Percentiles rank a stretch among this genome's conserved stretches.
Evolutionary conservation across 1,140 invertebrate species (phyloP).

Genomic region (Zeugodacus cucurbitae): DNA sequence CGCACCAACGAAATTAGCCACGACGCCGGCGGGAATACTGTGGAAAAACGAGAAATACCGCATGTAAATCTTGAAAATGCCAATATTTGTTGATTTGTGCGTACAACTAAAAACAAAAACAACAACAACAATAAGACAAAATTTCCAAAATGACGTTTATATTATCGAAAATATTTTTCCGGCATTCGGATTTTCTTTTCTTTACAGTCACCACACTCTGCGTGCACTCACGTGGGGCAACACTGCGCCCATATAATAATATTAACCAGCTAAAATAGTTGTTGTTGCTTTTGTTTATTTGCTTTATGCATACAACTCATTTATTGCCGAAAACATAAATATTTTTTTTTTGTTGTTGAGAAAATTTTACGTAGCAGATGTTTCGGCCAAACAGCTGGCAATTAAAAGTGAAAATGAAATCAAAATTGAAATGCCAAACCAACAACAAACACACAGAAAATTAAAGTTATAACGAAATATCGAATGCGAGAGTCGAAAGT

Average conservation of each 20-base stretch:
- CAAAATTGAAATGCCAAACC: no score
- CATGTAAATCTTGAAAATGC: background rate
- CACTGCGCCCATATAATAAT: background rate
- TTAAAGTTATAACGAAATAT: background rate
- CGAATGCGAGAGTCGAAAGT: background rate
- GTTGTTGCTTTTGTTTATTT: background rate
- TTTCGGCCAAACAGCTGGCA: background rate
- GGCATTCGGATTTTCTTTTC: background rate
- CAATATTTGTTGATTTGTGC: constrained; percentile 7
- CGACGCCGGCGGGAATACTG: background rate
- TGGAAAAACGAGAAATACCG: background rate
- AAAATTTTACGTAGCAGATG: background rate
- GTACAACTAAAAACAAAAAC: background rate
- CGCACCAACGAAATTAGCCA: background rate
- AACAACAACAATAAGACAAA: background rate
- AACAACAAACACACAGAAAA: background rate
- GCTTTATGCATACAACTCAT: background rate
- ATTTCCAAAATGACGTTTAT: background rate
- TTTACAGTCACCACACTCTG: background rate
- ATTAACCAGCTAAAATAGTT: background rate
- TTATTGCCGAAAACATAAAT: background rate
- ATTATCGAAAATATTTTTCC: constrained; percentile 24
- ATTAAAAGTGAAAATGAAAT: constrained; percentile 12
- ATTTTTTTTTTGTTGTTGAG: background rate
- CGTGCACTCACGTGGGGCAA: background rate